A percentile compares a stretch with the other conserved stretches of the same genome.
These are phyloP conservation scores for Dolichopus griseipennis DNA, from an alignment of 2,888 invertebrate species.

Conservation along the genomic window DNA sequence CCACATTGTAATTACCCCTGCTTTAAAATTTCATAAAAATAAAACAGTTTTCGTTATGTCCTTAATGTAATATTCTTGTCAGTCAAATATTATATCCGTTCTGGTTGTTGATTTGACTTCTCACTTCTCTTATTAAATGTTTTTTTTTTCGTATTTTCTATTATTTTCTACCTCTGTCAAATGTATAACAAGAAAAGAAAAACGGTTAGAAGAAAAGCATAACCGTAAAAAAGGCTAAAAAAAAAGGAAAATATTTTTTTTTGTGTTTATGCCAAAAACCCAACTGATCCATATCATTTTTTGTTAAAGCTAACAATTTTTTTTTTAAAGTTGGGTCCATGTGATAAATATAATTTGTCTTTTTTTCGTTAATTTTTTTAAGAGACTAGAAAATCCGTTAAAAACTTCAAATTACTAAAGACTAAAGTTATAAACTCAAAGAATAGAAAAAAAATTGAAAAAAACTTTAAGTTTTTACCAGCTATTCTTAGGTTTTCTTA, in stretches of 20 bases:
- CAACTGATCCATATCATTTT: neutral
- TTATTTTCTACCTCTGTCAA: neutral
- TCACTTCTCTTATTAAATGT: neutral
- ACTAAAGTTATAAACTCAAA: too few species aligned
- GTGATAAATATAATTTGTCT: neutral
- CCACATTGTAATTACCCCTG: too few species aligned
- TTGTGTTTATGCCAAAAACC: neutral
- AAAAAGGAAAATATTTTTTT: too few species aligned
- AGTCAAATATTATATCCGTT: slow-evolving; percentile 4
- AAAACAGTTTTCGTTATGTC: neutral
- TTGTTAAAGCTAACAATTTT: neutral
- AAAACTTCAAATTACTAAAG: too few species aligned
- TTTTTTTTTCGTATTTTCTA: neutral
- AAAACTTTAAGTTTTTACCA: too few species aligned
- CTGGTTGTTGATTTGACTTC: slow-evolving; percentile 6
- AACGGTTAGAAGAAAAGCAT: neutral
- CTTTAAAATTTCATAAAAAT: too few species aligned
- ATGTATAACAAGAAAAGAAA: neutral
- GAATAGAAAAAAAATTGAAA: too few species aligned
- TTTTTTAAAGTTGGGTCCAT: neutral
- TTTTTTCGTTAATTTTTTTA: neutral
- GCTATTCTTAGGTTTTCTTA: too few species aligned
- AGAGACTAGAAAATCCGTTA: too few species aligned
- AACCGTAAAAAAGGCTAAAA: neutral
- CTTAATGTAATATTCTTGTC: slow-evolving; percentile 4